Evolutionary conservation across 2,113 vertebrate species (phyloP).

Genomic region (Colinus virginianus): DNA sequence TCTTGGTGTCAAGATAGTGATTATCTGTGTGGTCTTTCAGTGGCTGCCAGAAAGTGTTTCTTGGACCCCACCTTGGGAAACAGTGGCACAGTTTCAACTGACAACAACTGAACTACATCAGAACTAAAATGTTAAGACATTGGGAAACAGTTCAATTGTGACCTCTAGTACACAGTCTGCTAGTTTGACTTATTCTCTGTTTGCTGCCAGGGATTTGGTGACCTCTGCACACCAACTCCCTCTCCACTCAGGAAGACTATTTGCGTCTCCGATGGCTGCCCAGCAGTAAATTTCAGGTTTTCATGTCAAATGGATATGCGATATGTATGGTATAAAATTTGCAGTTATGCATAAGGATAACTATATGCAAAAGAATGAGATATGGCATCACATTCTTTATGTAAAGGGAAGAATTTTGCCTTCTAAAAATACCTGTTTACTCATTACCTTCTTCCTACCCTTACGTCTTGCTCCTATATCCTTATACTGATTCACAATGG

Average conservation of each 20-base stretch:
- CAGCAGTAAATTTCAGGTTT: not conserved
- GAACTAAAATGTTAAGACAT: not conserved
- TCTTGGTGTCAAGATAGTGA: not conserved
- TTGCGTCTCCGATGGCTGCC: not conserved
- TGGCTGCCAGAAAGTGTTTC: not conserved
- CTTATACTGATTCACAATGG: not conserved
- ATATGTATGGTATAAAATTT: not conserved
- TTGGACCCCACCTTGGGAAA: not conserved
- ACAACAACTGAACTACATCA: not conserved
- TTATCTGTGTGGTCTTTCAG: not conserved
- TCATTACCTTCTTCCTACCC: not conserved
- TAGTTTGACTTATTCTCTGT: not conserved
- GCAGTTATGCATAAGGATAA: not conserved
- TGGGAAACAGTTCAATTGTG: not conserved
- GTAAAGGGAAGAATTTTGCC: not conserved
- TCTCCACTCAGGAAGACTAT: not conserved
- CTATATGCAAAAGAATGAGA: not conserved
- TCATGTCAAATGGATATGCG: not conserved
- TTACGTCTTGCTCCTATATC: not conserved
- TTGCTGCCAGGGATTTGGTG: not conserved
- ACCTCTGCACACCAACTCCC: not conserved
- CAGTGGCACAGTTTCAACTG: not conserved
- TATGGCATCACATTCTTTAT: not conserved
- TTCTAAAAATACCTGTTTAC: not conserved
- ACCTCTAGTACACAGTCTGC: not conserved